Evolutionary conservation across 2,113 vertebrate genomes (phyloP).

Genomic region (Atherinomorus stipes): DNA sequence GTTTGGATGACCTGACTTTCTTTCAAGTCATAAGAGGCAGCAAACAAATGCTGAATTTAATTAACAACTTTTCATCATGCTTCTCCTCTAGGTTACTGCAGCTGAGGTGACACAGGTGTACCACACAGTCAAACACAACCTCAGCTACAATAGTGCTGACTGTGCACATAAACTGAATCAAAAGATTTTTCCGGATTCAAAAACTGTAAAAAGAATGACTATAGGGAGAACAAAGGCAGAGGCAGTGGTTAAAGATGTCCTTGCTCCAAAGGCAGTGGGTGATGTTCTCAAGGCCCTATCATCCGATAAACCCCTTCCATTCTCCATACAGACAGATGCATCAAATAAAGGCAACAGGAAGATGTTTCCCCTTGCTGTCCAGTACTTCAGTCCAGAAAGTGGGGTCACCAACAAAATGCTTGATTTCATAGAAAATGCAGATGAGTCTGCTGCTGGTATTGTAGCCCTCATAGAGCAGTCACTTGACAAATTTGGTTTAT

Average conservation of each 20-base stretch:
- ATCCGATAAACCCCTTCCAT: conserved; percentile 2
- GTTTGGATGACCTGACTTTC: too few species aligned
- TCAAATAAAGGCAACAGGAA: conserved; percentile 14
- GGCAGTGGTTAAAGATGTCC: conserved; percentile 2
- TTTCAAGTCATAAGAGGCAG: too few species aligned
- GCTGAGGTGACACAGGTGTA: too few species aligned
- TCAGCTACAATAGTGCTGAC: too few species aligned
- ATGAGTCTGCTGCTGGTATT: conserved; percentile 3
- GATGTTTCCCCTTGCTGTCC: conserved; percentile 12
- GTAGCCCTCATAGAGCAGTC: neutral
- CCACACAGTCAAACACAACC: too few species aligned
- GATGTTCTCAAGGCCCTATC: neutral
- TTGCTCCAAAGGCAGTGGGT: conserved; percentile 1
- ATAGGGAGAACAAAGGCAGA: neutral
- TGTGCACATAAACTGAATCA: too few species aligned
- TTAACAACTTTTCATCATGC: too few species aligned
- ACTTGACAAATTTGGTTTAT: too few species aligned
- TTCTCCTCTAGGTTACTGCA: too few species aligned
- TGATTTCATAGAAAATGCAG: conserved; percentile 5
- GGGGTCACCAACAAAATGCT: conserved; percentile 18
- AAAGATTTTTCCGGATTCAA: too few species aligned
- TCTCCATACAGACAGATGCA: conserved; percentile 6
- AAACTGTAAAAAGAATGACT: neutral
- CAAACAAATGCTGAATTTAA: too few species aligned
- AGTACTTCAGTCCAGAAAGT: conserved; percentile 13